These are phyloP conservation scores for Brenthis hecate DNA, from an alignment of 2,888 invertebrate genomes.

Conservation along the genomic window DNA sequence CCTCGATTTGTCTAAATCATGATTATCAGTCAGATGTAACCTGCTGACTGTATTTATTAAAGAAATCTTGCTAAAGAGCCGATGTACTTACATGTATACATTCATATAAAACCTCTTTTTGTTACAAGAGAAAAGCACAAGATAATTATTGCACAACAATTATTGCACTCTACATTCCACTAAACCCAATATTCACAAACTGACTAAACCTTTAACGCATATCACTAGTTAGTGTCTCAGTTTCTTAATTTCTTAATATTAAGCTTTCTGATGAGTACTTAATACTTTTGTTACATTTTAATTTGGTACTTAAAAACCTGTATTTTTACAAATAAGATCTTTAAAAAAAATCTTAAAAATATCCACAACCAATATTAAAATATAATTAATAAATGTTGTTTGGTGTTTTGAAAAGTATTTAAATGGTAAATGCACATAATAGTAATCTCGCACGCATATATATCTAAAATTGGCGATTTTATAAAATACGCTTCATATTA, in stretches of 20 bases:
- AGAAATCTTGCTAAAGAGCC: not conserved
- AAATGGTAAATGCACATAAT: constrained; percentile 32
- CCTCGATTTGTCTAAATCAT: constrained; percentile 6
- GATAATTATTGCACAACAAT: constrained; percentile 43
- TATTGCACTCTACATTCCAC: constrained; percentile 47
- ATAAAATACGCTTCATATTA: constrained; percentile 25
- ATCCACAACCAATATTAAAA: too few species aligned
- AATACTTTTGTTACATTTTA: constrained; percentile 2
- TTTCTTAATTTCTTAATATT: constrained; percentile 8
- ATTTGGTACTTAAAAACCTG: constrained; percentile 10
- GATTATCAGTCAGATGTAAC: not conserved
- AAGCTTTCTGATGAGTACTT: constrained; percentile 20
- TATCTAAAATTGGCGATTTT: constrained; percentile 20
- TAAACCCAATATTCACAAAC: constrained; percentile 21
- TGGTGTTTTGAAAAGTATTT: constrained; percentile 26
- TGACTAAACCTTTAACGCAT: constrained; percentile 6
- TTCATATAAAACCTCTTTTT: constrained; percentile 27
- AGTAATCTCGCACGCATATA: constrained; percentile 29
- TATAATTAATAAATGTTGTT: not conserved
- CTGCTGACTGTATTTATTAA: not conserved
- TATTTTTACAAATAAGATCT: constrained; percentile 9
- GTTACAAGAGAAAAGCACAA: constrained; percentile 38
- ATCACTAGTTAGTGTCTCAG: constrained; percentile 14
- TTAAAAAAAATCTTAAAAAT: not conserved
- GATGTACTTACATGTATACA: constrained; percentile 20